These are phyloP conservation scores for Cylas formicarius DNA, from an alignment of 1,140 invertebrate species.

Conservation along the genomic window DNA sequence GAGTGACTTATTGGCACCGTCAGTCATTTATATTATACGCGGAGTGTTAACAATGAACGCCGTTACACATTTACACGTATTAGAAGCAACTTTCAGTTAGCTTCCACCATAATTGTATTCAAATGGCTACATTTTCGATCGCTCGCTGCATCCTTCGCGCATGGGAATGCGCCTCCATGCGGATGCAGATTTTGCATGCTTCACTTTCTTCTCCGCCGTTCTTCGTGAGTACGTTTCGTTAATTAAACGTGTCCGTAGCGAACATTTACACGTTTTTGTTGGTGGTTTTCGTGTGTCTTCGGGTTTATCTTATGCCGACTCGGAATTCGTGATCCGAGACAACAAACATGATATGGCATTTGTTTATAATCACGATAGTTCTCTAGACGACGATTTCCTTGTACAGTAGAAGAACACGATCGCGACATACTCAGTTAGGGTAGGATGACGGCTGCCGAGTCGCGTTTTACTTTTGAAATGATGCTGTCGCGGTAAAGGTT, in stretches of 20 bases:
- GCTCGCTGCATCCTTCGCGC: background rate
- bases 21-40: constrained; percentile 12
- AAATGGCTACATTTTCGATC: too few relatives aligned
- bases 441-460: too few relatives aligned
- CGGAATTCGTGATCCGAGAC: background rate
- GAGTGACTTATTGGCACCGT: constrained; percentile 12
- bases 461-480: too few relatives aligned
- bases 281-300: background rate
- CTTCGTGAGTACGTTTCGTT: background rate
- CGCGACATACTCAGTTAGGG: too few relatives aligned
- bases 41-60: constrained; percentile 13
- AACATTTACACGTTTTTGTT: background rate
- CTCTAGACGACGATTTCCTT: too few relatives aligned
- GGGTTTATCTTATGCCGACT: background rate
- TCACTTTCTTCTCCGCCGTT: too few relatives aligned
- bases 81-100: constrained; percentile 2
- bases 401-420: too few relatives aligned
- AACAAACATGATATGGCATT: background rate
- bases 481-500: too few relatives aligned
- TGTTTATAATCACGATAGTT: too few relatives aligned
- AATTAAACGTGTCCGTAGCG: background rate
- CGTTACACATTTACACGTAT: constrained; percentile 20
- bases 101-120: constrained; percentile 14
- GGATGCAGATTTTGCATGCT: too few relatives aligned
- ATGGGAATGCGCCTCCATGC: background rate